A percentile compares a stretch with the other conserved stretches of the same genome.
phyloP scores from a whole-genome alignment of 2,113 vertebrate genomes.

The Syngnathoides biaculeatus region DNA sequence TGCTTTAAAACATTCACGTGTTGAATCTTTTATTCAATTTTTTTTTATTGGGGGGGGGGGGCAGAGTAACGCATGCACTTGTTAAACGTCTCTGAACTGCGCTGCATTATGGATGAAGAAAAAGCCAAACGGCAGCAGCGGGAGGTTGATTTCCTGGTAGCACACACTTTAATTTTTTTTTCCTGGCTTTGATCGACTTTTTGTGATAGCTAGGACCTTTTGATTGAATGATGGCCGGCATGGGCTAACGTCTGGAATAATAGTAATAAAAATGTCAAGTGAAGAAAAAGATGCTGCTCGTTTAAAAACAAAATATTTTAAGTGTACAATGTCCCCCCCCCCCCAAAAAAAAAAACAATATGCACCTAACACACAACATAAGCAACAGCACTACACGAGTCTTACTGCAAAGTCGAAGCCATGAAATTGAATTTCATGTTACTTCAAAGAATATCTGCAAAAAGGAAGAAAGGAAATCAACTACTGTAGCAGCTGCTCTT shows the following conservation, averaged over 20 bases:
- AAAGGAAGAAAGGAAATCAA: not conserved
- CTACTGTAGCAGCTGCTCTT: not conserved
- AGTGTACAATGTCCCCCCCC: too few species aligned
- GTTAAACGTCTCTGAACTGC: conserved; percentile 15
- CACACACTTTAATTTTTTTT: conserved; percentile 33
- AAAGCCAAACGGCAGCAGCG: conserved; percentile 16
- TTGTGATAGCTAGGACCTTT: conserved; percentile 20
- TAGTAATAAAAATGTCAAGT: not conserved
- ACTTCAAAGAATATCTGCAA: not conserved
- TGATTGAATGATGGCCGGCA: conserved; percentile 27
- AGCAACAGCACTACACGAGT: not conserved
- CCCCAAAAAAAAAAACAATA: not conserved
- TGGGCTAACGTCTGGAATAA: not conserved
- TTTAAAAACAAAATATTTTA: not conserved
- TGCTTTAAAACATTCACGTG: conserved; percentile 16
- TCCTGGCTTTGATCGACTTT: conserved; percentile 15
- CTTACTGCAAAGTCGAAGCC: not conserved
- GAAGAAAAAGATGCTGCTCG: not conserved
- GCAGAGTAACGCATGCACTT: not conserved
- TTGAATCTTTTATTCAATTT: conserved; percentile 29
- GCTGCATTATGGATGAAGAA: conserved; percentile 29
- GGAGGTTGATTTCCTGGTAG: conserved; percentile 34
- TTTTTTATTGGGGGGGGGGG: too few species aligned
- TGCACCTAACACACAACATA: not conserved
- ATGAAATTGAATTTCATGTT: not conserved